Conservation (phyloP, 2,888 invertebrate genomes). For the Epinotia brunnichana region DNA sequence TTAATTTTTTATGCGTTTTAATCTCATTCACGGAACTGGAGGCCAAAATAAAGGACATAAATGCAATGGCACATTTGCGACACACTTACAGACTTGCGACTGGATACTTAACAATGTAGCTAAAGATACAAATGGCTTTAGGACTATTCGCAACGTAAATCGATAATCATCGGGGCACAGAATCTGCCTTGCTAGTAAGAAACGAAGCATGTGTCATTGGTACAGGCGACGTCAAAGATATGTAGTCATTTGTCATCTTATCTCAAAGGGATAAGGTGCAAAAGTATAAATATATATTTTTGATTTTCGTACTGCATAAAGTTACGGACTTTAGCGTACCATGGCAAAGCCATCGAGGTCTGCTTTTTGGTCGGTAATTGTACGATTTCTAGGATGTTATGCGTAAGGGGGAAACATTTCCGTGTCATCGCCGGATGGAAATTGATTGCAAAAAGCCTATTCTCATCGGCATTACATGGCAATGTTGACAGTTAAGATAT, state of each 20-base stretch:
- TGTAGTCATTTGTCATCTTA: not conserved
- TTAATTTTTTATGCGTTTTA: too few species aligned
- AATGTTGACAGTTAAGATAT: conserved; percentile 13
- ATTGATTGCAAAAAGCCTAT: conserved; percentile 35
- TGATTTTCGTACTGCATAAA: too few species aligned
- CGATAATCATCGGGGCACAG: conserved; percentile 37
- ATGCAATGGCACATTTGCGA: too few species aligned
- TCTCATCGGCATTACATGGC: conserved; percentile 31
- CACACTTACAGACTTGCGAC: too few species aligned
- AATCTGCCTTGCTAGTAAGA: conserved; percentile 13
- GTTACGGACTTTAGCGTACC: not conserved
- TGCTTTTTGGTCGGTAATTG: conserved; percentile 44
- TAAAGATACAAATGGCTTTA: too few species aligned
- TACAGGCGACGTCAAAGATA: not conserved
- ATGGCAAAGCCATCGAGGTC: conserved; percentile 10
- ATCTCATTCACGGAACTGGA: too few species aligned
- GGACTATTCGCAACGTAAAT: not conserved
- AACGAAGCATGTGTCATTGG: not conserved
- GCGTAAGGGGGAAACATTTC: conserved; percentile 42
- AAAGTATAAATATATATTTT: not conserved
- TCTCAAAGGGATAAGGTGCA: not conserved
- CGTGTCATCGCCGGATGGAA: conserved; percentile 38
- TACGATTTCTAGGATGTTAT: conserved; percentile 46
- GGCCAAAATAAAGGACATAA: too few species aligned
- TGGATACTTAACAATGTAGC: too few species aligned